Evolutionary conservation across 2,113 vertebrate genomes (phyloP).

Genomic region (Sylvilagus bachmani): DNA sequence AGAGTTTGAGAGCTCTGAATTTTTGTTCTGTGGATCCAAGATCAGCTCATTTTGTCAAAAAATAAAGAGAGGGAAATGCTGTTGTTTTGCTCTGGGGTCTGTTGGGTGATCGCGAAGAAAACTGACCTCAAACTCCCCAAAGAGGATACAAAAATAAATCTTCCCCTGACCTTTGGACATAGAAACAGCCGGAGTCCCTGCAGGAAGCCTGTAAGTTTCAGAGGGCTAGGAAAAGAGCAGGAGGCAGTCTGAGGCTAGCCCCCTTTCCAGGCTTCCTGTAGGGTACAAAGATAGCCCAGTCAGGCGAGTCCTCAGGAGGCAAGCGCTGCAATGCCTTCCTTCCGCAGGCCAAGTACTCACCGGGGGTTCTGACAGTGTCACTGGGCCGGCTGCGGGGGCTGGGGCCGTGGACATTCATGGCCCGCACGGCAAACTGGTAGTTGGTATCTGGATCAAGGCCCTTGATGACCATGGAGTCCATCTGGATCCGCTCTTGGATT

Average conservation of each 20-base stretch:
- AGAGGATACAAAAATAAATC: slow-evolving; percentile 72
- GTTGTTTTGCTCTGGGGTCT: slow-evolving; percentile 19
- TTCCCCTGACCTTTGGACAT: slow-evolving; percentile 52
- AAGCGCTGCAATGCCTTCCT: fast-evolving
- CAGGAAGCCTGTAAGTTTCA: slow-evolving; percentile 38
- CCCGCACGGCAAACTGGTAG: slow-evolving; percentile 95
- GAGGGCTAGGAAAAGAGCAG: slow-evolving; percentile 47
- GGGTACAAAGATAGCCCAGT: neutral
- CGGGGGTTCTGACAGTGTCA: slow-evolving; percentile 88
- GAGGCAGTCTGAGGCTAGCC: neutral
- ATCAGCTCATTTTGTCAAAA: slow-evolving; percentile 42
- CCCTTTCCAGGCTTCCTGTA: neutral
- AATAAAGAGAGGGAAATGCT: neutral
- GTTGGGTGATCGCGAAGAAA: slow-evolving; percentile 35
- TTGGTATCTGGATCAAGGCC: slow-evolving; percentile 93
- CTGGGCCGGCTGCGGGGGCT: slow-evolving; percentile 92
- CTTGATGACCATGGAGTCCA: slow-evolving; percentile 96
- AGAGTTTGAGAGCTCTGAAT: neutral
- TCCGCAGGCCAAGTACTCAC: slow-evolving; percentile 87
- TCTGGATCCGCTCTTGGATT: slow-evolving; percentile 94
- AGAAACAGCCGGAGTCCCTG: slow-evolving; percentile 61
- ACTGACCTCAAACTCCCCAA: slow-evolving; percentile 65
- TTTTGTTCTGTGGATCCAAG: neutral
- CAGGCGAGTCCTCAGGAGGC: neutral
- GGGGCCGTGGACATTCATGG: slow-evolving; percentile 91